Conservation (phyloP, 2,888 invertebrate genomes). For the Cryptocheilus praepositus region DNA sequence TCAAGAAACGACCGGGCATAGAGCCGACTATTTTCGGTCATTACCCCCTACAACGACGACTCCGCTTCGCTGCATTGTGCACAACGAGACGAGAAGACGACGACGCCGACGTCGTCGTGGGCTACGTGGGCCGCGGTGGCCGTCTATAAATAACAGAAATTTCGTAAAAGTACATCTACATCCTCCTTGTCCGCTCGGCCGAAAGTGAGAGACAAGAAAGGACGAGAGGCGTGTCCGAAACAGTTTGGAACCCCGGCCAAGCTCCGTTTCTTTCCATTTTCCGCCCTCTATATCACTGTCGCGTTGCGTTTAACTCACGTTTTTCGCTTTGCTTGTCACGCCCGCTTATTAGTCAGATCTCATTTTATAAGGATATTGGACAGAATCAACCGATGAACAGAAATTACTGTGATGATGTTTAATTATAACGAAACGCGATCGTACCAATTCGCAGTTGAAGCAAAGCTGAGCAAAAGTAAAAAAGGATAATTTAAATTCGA, state of each 20-base stretch:
- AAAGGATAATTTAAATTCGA: no score
- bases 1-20: background rate
- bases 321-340: conserved; percentile 46
- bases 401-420: no score
- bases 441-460: no score
- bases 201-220: conserved; percentile 36
- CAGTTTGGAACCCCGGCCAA: conserved; percentile 29
- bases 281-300: conserved; percentile 56
- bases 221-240: conserved; percentile 12
- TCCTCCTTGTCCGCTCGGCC: conserved; percentile 18
- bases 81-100: conserved; percentile 21
- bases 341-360: conserved; percentile 52
- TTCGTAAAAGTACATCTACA: conserved; percentile 47
- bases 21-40: conserved; percentile 12
- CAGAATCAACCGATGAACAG: no score
- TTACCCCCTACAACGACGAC: conserved; percentile 17
- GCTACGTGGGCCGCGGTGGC: no score
- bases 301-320: conserved; percentile 43
- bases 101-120: background rate
- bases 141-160: conserved; percentile 53
- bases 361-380: no score
- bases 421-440: conserved; percentile 40
- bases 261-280: conserved; percentile 52
- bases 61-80: conserved; percentile 28
- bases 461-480: no score